These are phyloP conservation scores for Hippocampus kuda DNA, from an alignment of 2,797 vertebrate genomes.

Conservation along the genomic window DNA sequence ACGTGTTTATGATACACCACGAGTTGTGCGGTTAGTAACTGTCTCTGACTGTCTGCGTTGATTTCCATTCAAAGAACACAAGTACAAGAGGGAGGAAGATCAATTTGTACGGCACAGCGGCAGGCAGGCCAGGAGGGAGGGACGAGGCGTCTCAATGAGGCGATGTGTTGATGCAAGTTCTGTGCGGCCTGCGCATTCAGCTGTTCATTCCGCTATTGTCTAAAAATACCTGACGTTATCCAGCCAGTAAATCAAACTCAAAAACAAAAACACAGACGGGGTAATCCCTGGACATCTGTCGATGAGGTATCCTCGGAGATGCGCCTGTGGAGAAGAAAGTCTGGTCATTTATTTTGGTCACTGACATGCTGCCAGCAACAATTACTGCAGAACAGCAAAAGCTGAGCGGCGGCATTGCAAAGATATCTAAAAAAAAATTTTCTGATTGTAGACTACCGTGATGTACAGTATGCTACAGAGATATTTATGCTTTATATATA, in stretches of 20 bases:
- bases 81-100: slow-evolving; percentile 2
- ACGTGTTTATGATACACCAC: background rate
- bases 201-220: slow-evolving; percentile 20
- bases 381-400: slow-evolving; percentile 16
- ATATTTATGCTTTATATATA: too few species aligned
- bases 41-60: background rate
- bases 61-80: background rate
- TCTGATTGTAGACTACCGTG: background rate
- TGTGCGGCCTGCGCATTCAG: slow-evolving; percentile 23
- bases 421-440: background rate
- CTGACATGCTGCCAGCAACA: slow-evolving; percentile 19
- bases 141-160: slow-evolving; percentile 15
- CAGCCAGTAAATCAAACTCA: slow-evolving; percentile 33
- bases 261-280: slow-evolving; percentile 38
- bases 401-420: slow-evolving; percentile 4
- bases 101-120: slow-evolving; percentile 14
- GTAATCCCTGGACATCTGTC: slow-evolving; percentile 61
- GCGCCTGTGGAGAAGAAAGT: slow-evolving; percentile 46
- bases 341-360: slow-evolving; percentile 46
- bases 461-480: background rate
- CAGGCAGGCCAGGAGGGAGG: slow-evolving; percentile 13
- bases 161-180: slow-evolving; percentile 20
- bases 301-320: slow-evolving; percentile 32
- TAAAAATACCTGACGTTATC: slow-evolving; percentile 54
- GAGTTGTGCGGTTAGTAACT: background rate